Evolutionary conservation across 2,797 vertebrate genomes (phyloP), one percentile per base, ranked within the genome.

Genomic region (Gambelia wislizenii): DNA sequence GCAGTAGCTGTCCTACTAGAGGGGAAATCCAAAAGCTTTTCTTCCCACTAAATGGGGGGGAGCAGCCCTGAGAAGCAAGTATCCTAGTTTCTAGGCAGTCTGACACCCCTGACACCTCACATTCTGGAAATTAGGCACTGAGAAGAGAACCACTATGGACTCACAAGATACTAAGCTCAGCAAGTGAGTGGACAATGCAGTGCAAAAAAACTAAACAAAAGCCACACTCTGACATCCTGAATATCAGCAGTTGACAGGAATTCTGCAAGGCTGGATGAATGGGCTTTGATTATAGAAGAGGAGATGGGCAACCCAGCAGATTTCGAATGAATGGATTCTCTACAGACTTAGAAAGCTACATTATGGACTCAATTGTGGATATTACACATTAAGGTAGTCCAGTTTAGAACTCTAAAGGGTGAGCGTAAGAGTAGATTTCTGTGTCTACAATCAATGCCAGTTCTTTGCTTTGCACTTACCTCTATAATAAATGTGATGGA

Each of bases 211-310:
- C 78, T 82, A 89, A 89, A 89, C 78, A 86, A 89, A 89, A 64
- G 77, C 44, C 56, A 81, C 75, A 52, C 10, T 92, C 90, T 87
- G 20, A 56, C 93, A 90, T 91, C 87, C 83, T 89, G 67, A 92
- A 93, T 93, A 94, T 92, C 94, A 95, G 89, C 92, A 91, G 91
- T 86, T 93, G 91, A 94, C 91, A 84, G 89, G 94, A 94, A 90
- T 94, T 95, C 77, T 85, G 91, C 91, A 92, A 88, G 89, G 88
- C 89, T 92, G 87, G 93, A 94, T 93, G 89, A 94, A 95, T 91
- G 89, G 91, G 91, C 89, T 94, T 93, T 94, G 89, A 94, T 90
- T 94, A 72, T 33, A 92, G 92, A 95, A 93, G 91, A 91, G 89
- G 80, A 94, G 91, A 92, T 89, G 92, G 85, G 89, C 89, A 94